phyloP scores from a whole-genome alignment of 2,797 vertebrate genomes.

The Staurois parvus region DNA sequence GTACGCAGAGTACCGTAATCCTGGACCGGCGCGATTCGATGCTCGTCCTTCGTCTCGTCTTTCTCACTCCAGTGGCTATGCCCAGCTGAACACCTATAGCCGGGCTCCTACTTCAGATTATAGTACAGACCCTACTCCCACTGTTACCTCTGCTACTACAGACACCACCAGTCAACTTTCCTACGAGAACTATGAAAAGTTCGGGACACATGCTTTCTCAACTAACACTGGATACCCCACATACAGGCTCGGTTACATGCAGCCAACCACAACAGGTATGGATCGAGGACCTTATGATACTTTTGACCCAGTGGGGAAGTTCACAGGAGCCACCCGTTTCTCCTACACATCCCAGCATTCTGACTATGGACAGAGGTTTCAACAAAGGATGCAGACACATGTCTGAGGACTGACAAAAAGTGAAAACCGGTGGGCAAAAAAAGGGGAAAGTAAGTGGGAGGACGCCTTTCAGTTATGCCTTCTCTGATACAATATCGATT shows the following conservation, averaged over 20 bases:
- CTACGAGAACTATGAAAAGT: slow-evolving; percentile 91
- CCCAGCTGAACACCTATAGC: slow-evolving; percentile 90
- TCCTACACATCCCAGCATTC: slow-evolving; percentile 93
- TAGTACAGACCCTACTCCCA: slow-evolving; percentile 65
- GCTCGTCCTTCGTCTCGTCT: slow-evolving; percentile 87
- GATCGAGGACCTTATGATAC: slow-evolving; percentile 75
- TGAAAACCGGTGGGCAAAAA: slow-evolving; percentile 59
- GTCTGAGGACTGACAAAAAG: slow-evolving; percentile 78
- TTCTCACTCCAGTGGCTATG: slow-evolving; percentile 88
- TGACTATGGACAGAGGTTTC: slow-evolving; percentile 92
- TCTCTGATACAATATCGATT: slow-evolving; percentile 44
- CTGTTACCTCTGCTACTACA: slow-evolving; percentile 72
- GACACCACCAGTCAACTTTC: slow-evolving; percentile 85
- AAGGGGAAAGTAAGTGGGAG: slow-evolving; percentile 63
- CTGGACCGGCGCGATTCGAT: slow-evolving; percentile 86
- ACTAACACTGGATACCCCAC: slow-evolving; percentile 79
- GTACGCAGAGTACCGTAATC: slow-evolving; percentile 87
- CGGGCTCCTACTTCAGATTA: slow-evolving; percentile 73
- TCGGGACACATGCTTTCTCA: slow-evolving; percentile 80
- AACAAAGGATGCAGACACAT: slow-evolving; percentile 96
- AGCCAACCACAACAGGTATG: slow-evolving; percentile 68
- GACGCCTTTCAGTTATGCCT: slow-evolving; percentile 20
- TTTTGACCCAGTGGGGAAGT: slow-evolving; percentile 85
- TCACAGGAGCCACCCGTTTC: slow-evolving; percentile 82
- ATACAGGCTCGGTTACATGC: slow-evolving; percentile 86